Evolutionary conservation across 1,140 invertebrate species (phyloP).

Genomic region (Gryon sp.): DNA sequence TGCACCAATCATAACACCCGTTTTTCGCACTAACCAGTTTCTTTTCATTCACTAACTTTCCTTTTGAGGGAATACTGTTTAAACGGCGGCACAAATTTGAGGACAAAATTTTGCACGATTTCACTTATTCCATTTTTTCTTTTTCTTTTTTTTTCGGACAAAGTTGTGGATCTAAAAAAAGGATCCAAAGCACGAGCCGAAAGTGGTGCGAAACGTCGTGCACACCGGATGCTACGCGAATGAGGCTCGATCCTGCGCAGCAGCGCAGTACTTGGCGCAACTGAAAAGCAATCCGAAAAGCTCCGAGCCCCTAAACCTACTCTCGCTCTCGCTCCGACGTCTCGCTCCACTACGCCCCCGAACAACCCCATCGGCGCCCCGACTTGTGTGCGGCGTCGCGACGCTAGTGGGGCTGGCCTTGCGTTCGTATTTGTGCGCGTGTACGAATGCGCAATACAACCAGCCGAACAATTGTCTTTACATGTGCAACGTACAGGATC

Average conservation of each 20-base stretch:
- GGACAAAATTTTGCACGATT: too few relatives aligned
- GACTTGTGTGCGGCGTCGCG: too few relatives aligned
- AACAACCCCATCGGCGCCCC: constrained; percentile 11
- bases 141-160: too few relatives aligned
- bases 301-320: constrained; percentile 50
- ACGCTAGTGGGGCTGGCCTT: constrained; percentile 17
- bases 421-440: constrained; percentile 31
- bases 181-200: too few relatives aligned
- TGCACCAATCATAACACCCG: too few relatives aligned
- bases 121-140: too few relatives aligned
- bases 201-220: constrained; percentile 64
- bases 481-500: constrained; percentile 10
- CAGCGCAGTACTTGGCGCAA: constrained; percentile 70
- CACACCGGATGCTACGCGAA: constrained; percentile 71
- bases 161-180: too few relatives aligned
- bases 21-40: too few relatives aligned
- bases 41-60: too few relatives aligned
- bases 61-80: too few relatives aligned
- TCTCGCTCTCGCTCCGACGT: constrained; percentile 2
- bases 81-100: too few relatives aligned
- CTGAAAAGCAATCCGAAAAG: constrained; percentile 64
- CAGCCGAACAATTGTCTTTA: background rate
- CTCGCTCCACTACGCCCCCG: constrained; percentile 16
- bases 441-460: constrained; percentile 2
- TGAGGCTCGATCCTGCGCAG: constrained; percentile 73